phyloP scores from a whole-genome alignment of 2,888 invertebrate genomes.

The Lagria hirta region DNA sequence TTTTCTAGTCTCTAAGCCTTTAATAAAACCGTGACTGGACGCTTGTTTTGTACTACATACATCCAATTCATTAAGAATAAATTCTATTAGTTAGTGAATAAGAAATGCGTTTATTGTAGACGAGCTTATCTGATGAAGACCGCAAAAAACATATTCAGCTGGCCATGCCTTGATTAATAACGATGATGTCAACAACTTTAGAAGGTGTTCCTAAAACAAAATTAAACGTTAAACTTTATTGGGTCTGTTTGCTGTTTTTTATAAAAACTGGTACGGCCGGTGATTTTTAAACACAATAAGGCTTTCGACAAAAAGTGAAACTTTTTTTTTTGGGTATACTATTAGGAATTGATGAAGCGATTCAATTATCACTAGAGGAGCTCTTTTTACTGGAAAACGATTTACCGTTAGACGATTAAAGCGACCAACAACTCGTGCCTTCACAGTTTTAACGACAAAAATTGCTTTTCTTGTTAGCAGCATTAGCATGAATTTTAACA shows the following conservation, averaged over 20 bases:
- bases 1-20: no score
- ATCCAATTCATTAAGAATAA: constrained; percentile 12
- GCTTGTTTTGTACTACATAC: constrained; percentile 9
- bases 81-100: constrained; percentile 15
- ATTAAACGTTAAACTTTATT: constrained; percentile 5
- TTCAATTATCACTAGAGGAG: constrained; percentile 18
- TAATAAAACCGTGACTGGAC: constrained; percentile 13
- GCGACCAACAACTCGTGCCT: constrained; percentile 19
- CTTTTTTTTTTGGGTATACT: constrained; percentile 6
- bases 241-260: constrained; percentile 10
- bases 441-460: constrained; percentile 4
- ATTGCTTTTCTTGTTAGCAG: constrained; percentile 6
- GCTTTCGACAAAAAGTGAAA: constrained; percentile 4
- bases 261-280: constrained; percentile 6
- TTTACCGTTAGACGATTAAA: constrained; percentile 18
- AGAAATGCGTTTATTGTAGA: constrained; percentile 18
- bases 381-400: constrained; percentile 17
- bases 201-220: background rate
- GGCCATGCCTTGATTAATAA: constrained; percentile 18
- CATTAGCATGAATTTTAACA: no score
- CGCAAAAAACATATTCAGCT: constrained; percentile 8
- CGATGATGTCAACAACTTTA: constrained; percentile 24
- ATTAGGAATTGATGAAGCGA: constrained; percentile 19
- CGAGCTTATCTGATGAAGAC: constrained; percentile 14
- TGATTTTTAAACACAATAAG: constrained; percentile 6